Percentiles rank a stretch among this genome's conserved stretches.
phyloP scores from a whole-genome alignment of 1,140 invertebrate genomes.

The Oreohelix idahoensis region DNA sequence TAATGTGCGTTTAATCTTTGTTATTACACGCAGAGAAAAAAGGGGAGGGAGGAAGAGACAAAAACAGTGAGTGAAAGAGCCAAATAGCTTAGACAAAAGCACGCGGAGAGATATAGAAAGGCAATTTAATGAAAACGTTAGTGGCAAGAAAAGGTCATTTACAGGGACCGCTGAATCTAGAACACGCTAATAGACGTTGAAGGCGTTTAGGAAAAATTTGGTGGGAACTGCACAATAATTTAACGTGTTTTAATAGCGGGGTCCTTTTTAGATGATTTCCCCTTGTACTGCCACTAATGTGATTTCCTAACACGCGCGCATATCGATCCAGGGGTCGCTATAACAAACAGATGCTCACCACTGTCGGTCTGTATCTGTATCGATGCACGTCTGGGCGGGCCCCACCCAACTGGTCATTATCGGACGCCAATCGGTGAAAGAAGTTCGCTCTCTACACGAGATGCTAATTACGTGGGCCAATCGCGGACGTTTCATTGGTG shows the following conservation, averaged over 20 bases:
- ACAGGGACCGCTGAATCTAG: neutral
- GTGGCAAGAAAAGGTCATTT: neutral
- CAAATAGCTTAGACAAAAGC: neutral
- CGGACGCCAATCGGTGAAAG: slow-evolving; percentile 20
- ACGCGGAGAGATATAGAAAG: neutral
- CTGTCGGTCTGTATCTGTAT: slow-evolving; percentile 34
- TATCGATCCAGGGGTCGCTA: slow-evolving; percentile 43
- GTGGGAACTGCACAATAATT: slow-evolving; percentile 39
- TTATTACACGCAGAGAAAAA: neutral
- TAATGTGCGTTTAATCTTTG: slow-evolving; percentile 12
- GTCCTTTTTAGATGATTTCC: slow-evolving; percentile 35
- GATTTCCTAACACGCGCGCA: slow-evolving; percentile 39
- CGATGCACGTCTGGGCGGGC: slow-evolving; percentile 19
- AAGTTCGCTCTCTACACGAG: slow-evolving; percentile 1
- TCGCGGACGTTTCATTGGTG: slow-evolving; percentile 26
- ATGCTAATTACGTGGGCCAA: slow-evolving; percentile 27
- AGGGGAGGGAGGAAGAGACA: neutral
- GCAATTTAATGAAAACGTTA: neutral
- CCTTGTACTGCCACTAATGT: slow-evolving; percentile 42
- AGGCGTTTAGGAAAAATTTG: slow-evolving; percentile 13
- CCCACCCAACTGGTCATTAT: slow-evolving; percentile 22
- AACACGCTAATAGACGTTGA: neutral
- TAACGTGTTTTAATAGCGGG: slow-evolving; percentile 49
- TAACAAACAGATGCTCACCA: slow-evolving; percentile 44
- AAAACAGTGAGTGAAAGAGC: neutral